Evolutionary conservation across 2,113 vertebrate species (phyloP), one percentile per base, ranked within the genome.

Genomic region (Mormyrus iriodes): DNA sequence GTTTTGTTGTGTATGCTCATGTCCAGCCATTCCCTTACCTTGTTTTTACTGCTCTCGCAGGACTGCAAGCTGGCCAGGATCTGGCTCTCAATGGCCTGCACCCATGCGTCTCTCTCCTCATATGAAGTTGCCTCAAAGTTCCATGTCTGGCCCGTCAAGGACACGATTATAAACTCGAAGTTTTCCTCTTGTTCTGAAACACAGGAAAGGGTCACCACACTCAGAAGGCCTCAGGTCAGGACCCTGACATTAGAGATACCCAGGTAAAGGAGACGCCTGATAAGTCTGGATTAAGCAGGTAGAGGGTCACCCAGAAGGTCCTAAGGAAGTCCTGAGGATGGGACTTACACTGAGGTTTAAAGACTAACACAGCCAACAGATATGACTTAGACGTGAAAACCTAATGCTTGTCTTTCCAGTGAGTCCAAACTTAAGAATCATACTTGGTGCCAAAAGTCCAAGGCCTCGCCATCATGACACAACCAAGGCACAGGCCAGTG

Each of bases 31-130:
- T n/a, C 1, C 24, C 91, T 88, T 90, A 99, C 98, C 98, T 99
- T 99, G 93, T 98, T 98, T 94, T 99, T 99, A 96, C 97, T 98
- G 97, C 98, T 99, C 94, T 99, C 98, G 1, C 98, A 99, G 0
- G 97, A 98, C 96, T 99, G 98, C 85, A 99, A 94, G 90, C 97
- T 98, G 93, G 98, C 98, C 90, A 99, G 95, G 94, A 99, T 99
- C 96, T 99, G 98, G 93, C 98, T 97, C 95, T 99, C 98, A 86
- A 99, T 96, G 88, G 98, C 98, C 93, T 99, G 98, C 21, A 99
- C 98, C 98, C 98, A 99, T 0, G 98, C 96, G 0, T 99, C 98
- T 49, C 98, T 95, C 93, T 99, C 98, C 89, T 99, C 98, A 0
- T 99, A 99, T 0, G 98, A 97, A 10, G 97, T 96, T 1, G 98